These are phyloP conservation scores for Neodontobutis hainanensis DNA, from an alignment of 2,113 vertebrate species.

Conservation along the genomic window DNA sequence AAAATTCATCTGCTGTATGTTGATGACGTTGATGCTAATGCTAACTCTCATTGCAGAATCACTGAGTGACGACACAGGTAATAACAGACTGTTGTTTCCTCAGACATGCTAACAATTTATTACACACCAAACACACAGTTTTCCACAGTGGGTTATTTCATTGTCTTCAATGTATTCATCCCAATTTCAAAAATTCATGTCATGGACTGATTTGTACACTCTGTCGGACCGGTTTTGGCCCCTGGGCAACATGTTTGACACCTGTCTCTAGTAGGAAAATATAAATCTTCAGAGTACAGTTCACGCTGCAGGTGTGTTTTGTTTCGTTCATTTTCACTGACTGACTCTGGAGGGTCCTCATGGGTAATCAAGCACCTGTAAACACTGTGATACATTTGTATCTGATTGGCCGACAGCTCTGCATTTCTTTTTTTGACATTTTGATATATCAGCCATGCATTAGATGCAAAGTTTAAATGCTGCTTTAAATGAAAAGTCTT, in stretches of 20 bases:
- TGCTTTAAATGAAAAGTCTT: background rate
- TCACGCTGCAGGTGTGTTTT: conserved; percentile 62
- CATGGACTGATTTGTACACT: no score
- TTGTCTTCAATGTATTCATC: no score
- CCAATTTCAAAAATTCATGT: no score
- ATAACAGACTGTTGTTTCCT: no score
- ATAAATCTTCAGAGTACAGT: conserved; percentile 50
- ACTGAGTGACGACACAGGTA: no score
- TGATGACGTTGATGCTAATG: no score
- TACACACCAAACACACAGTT: no score
- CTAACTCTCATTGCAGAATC: no score
- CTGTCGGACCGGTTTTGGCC: no score
- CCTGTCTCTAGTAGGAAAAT: conserved; percentile 24
- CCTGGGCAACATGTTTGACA: background rate
- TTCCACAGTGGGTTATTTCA: no score
- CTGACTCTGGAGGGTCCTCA: conserved; percentile 61
- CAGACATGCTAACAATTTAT: no score
- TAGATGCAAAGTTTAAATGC: conserved; percentile 1
- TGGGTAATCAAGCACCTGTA: conserved; percentile 69
- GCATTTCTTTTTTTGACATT: background rate
- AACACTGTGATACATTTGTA: conserved; percentile 47
- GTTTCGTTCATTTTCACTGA: conserved; percentile 60
- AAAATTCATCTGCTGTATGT: no score
- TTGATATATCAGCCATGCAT: background rate
- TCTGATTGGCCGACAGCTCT: conserved; percentile 30